Conservation (phyloP, 2,888 invertebrate species). For the Philonicus albiceps region DNA sequence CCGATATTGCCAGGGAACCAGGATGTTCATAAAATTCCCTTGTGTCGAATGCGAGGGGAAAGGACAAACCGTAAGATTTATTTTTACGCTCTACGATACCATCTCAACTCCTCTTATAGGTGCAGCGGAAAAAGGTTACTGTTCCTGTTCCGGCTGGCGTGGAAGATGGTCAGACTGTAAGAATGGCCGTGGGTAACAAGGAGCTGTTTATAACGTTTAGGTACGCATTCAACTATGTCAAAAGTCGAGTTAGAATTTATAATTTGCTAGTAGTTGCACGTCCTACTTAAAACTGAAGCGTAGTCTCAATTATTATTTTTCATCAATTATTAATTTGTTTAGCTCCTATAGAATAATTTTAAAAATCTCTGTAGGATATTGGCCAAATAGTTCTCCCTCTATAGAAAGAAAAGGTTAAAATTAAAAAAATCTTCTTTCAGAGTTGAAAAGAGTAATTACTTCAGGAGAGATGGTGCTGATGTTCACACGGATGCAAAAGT, state of each 20-base stretch:
- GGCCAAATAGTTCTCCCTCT: no score
- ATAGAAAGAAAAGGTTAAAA: background rate
- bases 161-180: slow-evolving; percentile 96
- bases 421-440: slow-evolving; percentile 58
- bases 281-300: no score
- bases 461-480: slow-evolving; percentile 92
- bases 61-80: slow-evolving; percentile 76
- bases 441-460: slow-evolving; percentile 88
- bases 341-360: no score
- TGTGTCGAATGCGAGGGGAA: slow-evolving; percentile 94
- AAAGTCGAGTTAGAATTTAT: no score
- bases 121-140: slow-evolving; percentile 86
- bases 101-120: slow-evolving; percentile 57
- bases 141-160: slow-evolving; percentile 97
- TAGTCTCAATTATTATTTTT: no score
- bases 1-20: slow-evolving; percentile 85
- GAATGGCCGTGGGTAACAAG: slow-evolving; percentile 89
- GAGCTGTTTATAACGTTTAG: slow-evolving; percentile 92
- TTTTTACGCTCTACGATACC: background rate
- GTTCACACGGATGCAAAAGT: slow-evolving; percentile 94
- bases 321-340: no score
- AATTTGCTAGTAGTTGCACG: no score
- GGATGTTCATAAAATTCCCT: slow-evolving; percentile 88
- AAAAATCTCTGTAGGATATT: no score
- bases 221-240: slow-evolving; percentile 40